Base-by-base conservation (phyloP, 2,113 vertebrate genomes). In the Miniopterus natalensis region DNA sequence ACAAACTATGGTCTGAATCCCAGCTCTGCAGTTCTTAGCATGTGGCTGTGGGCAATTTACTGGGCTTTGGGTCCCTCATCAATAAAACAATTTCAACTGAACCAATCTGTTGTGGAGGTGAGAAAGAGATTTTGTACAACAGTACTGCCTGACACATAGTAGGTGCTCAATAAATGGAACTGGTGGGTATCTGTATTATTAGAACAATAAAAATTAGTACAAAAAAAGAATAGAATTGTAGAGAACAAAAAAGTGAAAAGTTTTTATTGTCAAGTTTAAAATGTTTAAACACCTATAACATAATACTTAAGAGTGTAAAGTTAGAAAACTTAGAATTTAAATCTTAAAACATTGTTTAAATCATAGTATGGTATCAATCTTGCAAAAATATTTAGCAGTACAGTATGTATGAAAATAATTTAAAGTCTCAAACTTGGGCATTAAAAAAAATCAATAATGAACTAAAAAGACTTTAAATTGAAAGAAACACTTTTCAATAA, bases 401-500 rank as follows among this genome's bases (percentile, higher is more conserved):
- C 7, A 80, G 40, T 13, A 90, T 57, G 13, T 23, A 80, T 51
- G n/a, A 6, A 85, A 91, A 94, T 51, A 70, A 84, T 55, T 94
- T 74, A 61, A 83, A 81, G 23, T 94, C 53, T 49, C 59, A 73
- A 88, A 88, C 80, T 27, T 81, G 25, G 18, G 20, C 21, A 59
- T 70, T 77, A 65, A 81, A 84, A 68, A 68, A 57, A 81, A 81
- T 61, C 78, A 81, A 59, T 29, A 42, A 80, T 14, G 4, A 80
- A 61, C 40, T 81, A 29, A 45, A 29, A 45, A 61, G 40, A 45
- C 13, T 78, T 78, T 61, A 81, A 81, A 27, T 81, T 81, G 36
- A 96, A 90, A 83, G 25, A 91, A 66, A 36, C n/a, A 49, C 25
- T 83, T 84, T 96, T 84, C 25, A 88, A 42, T 88, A 84, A 71